Evolutionary conservation across 2,888 invertebrate genomes (phyloP), one percentile per base, ranked within the genome.

Genomic region (Vannuccia rotundouncinata): DNA sequence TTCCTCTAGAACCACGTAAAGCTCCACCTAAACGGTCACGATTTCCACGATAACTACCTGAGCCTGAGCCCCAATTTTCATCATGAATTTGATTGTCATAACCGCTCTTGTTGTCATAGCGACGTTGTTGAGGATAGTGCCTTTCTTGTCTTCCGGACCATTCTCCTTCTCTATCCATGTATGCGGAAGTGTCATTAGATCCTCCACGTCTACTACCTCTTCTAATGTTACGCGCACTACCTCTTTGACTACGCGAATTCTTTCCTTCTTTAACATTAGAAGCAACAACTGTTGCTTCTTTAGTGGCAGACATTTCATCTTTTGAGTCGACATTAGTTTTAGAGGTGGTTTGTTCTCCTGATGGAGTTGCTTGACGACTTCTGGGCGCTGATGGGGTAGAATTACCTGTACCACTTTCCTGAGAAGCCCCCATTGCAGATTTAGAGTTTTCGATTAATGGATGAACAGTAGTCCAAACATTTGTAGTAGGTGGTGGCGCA

Each of bases 381-480:
- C 66, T 17, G 45, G 5, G 45, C 22, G 25, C 66, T 22, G 66
- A 66, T n/a, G 66, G 66, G 25, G 66, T 66, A 27, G 66, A 66
- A 66, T 22, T 5, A 13, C 66, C 66, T 22, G 66, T 66, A 2
- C 22, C 66, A n/a, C 25, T 22, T 22, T 22, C 66, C 25, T 66
- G 66, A 27, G 25, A 22, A 22, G 66, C 66, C 17, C 5, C 2
- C 5, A 2, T 66, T 13, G 66, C 25, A 2, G 66, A 5, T 22
- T 17, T 27, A 66, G 66, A 22, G 10, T 66, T 66, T 27, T 66
- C 66, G 5, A 66, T 66, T 27, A 66, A 22, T 2, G 66, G 66
- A 66, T 66, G 66, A 66, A 66, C 66, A 2, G 66, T 66, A 27
- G 66, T 66, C 66, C 66, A 66, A 2, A 66, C 66, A 27, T 66